These are phyloP conservation scores for Motacilla tschutschensis DNA, from an alignment of 2,113 vertebrate species.

Conservation along the genomic window DNA sequence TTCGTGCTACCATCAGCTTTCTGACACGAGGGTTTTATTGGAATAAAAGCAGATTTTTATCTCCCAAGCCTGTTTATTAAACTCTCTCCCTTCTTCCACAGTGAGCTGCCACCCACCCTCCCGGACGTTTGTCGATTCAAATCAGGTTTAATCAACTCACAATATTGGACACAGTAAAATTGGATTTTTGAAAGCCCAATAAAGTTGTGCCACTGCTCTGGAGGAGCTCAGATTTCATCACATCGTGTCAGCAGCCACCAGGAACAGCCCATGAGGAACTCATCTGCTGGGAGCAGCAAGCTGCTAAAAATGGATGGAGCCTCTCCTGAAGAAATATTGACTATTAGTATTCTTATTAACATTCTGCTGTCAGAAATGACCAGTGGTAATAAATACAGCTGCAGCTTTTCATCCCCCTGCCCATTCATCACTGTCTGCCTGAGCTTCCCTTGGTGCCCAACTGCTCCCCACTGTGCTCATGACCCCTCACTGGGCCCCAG, in stretches of 20 bases:
- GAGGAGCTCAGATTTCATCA: slow-evolving; percentile 31
- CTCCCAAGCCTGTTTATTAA: slow-evolving; percentile 59
- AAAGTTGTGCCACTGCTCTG: neutral
- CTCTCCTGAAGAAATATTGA: slow-evolving; percentile 20
- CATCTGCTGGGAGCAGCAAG: neutral
- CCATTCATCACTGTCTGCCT: slow-evolving; percentile 17
- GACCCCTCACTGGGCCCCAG: neutral
- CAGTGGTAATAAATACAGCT: slow-evolving; percentile 24
- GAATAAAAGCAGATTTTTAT: slow-evolving; percentile 60
- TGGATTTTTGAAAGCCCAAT: slow-evolving; percentile 56
- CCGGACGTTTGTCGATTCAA: slow-evolving; percentile 33
- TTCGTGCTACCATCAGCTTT: neutral
- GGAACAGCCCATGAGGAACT: slow-evolving; percentile 12
- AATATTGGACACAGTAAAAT: slow-evolving; percentile 49
- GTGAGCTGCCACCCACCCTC: neutral
- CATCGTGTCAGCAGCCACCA: neutral
- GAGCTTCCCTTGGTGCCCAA: neutral
- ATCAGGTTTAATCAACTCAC: slow-evolving; percentile 60
- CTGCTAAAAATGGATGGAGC: slow-evolving; percentile 39
- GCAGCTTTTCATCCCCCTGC: neutral
- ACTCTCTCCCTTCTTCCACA: slow-evolving; percentile 1
- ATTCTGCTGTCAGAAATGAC: slow-evolving; percentile 44
- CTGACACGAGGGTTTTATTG: neutral
- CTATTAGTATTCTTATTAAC: slow-evolving; percentile 49
- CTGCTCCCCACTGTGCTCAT: fast-evolving